phyloP scores from a whole-genome alignment of 2,888 invertebrate genomes.

The Rhingia rostrata region DNA sequence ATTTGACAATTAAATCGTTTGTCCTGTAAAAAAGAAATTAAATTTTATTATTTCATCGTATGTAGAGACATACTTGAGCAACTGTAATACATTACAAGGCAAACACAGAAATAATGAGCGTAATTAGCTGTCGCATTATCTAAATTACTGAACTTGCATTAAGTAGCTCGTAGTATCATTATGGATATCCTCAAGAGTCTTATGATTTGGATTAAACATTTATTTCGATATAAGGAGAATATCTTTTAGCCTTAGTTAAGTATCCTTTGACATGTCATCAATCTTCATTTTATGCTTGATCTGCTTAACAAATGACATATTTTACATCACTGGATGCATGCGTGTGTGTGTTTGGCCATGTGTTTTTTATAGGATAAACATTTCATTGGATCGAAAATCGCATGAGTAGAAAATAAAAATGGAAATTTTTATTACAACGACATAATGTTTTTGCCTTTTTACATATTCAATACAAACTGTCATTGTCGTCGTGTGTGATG shows the following conservation, averaged over 20 bases:
- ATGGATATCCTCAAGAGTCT: conserved; percentile 13
- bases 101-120: conserved; percentile 26
- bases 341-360: conserved; percentile 6
- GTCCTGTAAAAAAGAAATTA: conserved; percentile 85
- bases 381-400: conserved; percentile 32
- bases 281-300: conserved; percentile 53
- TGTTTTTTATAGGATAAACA: conserved; percentile 16
- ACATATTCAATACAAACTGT: neutral
- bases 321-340: neutral
- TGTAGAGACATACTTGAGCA: too few relatives aligned
- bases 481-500: conserved; percentile 12
- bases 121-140: conserved; percentile 50
- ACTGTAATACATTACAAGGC: neutral
- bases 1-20: conserved; percentile 96
- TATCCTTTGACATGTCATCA: conserved; percentile 47
- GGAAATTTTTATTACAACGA: conserved; percentile 3
- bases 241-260: conserved; percentile 32
- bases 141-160: conserved; percentile 32
- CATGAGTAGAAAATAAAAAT: conserved; percentile 3
- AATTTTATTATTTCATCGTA: neutral
- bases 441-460: conserved; percentile 20
- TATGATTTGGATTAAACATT: conserved; percentile 47
- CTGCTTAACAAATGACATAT: conserved; percentile 51
- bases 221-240: conserved; percentile 45
- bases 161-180: conserved; percentile 15